Evolutionary conservation across 2,113 vertebrate genomes (phyloP), one percentile per base, ranked within the genome.

Genomic region (Hyperoodon ampullatus): DNA sequence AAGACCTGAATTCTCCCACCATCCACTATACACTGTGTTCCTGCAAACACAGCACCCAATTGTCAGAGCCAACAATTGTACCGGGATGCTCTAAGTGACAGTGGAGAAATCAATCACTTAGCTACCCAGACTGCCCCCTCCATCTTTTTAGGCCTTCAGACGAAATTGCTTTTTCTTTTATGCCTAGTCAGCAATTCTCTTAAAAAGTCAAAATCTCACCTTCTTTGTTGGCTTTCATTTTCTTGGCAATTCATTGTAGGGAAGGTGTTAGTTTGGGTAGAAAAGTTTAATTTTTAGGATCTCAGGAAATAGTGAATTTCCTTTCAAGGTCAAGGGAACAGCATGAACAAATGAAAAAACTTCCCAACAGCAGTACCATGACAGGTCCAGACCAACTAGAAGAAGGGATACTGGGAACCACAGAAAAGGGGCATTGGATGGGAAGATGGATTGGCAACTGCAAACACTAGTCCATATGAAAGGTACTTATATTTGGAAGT

Each of bases 231-330:
- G 24, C 21, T 70, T 95, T 90, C 42, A n/a, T 86, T 94, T 75
- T 88, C 63, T 92, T 92, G 92, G 35, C 21, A 80, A 74, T 66
- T 87, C 74, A 96, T 11, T 44, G 2, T 7, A 68, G 19, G 91
- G 83, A 65, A 92, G 8, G 47, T 63, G 68, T 61, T 55, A 53
- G 35, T 18, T 93, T 80, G 30, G 24, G 16, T 53, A 66, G 10
- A 33, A 24, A 75, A 82, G 5, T 81, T 88, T 21, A 94, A 50
- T 50, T 89, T 96, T 93, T 81, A 91, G 60, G 90, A 35, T 93
- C 28, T 86, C 23, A 60, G 28, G 13, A 4, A 71, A 35, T 18
- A 33, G 71, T 63, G 16, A 6, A 83, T 89, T 91, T 82, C 5
- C 44, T 92, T 78, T 65, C 50, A 84, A 75, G 33, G 23, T 66